phyloP scores from a whole-genome alignment of 2,888 invertebrate genomes.

The Apantesis nais region DNA sequence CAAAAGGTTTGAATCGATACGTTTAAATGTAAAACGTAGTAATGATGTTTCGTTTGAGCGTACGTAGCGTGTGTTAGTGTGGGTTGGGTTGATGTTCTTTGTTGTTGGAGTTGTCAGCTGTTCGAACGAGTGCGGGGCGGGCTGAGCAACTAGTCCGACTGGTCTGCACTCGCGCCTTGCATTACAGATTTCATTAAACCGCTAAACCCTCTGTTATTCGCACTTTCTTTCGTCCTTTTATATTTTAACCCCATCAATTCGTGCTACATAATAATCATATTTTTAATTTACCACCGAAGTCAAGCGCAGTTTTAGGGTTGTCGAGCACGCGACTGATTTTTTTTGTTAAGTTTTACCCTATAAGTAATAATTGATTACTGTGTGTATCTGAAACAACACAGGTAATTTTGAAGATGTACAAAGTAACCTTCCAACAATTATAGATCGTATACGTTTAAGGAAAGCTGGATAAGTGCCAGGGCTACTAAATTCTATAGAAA shows the following conservation, averaged over 20 bases:
- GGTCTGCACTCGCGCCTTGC: conserved; percentile 54
- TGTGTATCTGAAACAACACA: background rate
- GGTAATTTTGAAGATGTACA: conserved; percentile 24
- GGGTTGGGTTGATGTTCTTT: conserved; percentile 68
- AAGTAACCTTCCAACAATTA: conserved; percentile 28
- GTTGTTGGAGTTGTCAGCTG: conserved; percentile 80
- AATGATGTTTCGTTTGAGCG: conserved; percentile 40
- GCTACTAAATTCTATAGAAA: conserved; percentile 42
- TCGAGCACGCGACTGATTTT: conserved; percentile 28
- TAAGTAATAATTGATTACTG: background rate
- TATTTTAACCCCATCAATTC: conserved; percentile 12
- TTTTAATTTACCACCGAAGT: background rate
- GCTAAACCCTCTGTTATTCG: conserved; percentile 22
- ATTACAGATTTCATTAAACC: conserved; percentile 34
- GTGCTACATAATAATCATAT: conserved; percentile 7
- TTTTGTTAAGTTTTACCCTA: background rate
- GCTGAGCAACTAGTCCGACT: conserved; percentile 62
- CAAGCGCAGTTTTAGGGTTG: conserved; percentile 17
- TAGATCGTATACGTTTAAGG: conserved; percentile 34
- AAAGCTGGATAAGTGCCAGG: conserved; percentile 50
- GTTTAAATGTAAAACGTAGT: conserved; percentile 41
- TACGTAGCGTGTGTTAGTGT: conserved; percentile 52
- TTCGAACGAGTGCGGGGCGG: conserved; percentile 53
- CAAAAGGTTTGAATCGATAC: conserved; percentile 35
- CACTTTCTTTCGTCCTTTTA: conserved; percentile 22